phyloP scores from a whole-genome alignment of 2,888 invertebrate genomes.

The Dysmachus trigonus region DNA sequence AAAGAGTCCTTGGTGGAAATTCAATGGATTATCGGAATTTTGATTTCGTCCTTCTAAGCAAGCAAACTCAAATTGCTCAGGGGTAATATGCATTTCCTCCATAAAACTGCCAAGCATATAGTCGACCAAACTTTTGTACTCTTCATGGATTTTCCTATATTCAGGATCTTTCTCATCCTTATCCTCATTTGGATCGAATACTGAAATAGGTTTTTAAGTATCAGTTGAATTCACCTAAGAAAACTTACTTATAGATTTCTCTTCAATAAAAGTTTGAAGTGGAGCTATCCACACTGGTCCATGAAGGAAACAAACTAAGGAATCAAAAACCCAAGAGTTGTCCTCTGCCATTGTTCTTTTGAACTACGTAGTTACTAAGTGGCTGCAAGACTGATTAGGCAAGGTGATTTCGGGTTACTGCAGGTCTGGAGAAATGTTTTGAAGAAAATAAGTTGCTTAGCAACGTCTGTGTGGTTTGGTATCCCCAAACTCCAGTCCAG shows the following conservation, averaged over 20 bases:
- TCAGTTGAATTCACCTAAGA: not conserved
- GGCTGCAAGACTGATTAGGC: not conserved
- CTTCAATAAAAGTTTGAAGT: conserved; percentile 89
- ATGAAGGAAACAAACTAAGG: conserved; percentile 87
- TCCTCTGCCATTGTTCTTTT: conserved; percentile 66
- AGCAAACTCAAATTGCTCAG: conserved; percentile 87
- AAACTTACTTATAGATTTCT: conserved; percentile 85
- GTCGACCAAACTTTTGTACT: conserved; percentile 92
- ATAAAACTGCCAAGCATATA: conserved; percentile 89
- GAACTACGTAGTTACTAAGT: not conserved
- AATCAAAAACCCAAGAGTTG: conserved; percentile 91
- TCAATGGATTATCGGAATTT: conserved; percentile 66
- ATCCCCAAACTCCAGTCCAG: not conserved
- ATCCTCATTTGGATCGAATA: conserved; percentile 81
- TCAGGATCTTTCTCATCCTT: conserved; percentile 74
- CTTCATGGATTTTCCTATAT: conserved; percentile 80
- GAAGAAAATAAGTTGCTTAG: not conserved
- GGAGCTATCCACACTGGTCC: conserved; percentile 94
- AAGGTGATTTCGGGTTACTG: not conserved
- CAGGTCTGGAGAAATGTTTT: not conserved
- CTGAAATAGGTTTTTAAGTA: conserved; percentile 64
- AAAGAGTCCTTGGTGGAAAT: conserved; percentile 71
- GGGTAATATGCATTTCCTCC: conserved; percentile 89
- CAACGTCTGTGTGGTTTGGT: not conserved
- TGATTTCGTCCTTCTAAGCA: conserved; percentile 68